Base-by-base conservation (phyloP, 1,140 invertebrate species). In the Pogonognathellus flavescens region DNA sequence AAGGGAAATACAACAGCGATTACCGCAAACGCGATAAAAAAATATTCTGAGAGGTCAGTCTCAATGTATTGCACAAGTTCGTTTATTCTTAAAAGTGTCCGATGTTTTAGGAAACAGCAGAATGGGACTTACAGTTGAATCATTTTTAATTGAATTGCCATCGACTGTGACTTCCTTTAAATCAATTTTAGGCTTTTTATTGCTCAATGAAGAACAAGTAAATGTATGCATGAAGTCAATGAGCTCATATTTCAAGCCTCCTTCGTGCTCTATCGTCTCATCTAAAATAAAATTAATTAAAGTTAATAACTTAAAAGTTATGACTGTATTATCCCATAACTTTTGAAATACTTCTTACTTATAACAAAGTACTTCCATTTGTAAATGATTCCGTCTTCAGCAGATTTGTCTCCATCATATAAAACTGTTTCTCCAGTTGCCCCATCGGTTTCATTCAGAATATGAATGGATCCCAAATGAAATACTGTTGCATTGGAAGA, bases 321-420 rank as follows among this genome's bases (percentile, higher is more conserved):
- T 49, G 41, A 60, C 25, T 84, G 20, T 66, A 25, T 60, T 66
- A 18, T 6, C 14, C 1, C 14, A 55, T 52, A 31, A 53, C n/a
- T 76, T 76, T 25, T 70, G 18, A 53, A 50, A 72, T 31, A 20
- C 16, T 55, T 1, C 60, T 57, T 80, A 84, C 83, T 76, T 50
- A 85, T 70, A 55, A 82, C 41, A 55, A 31, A 72, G 18, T 82
- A 85, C 13, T 85, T 85, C 84, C 84, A 85, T 31, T 66, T 82
- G 22, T 82, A 22, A 82, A 85, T 82, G 3, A 70, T 18, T 16
- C 62, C 52, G 9, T 66, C 49, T 0, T 82, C 52, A 7, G 14
- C 60, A 0, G 50, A 41, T 60, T 66, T 70, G 16, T 22, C 53
- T 20, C 55, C 72, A 13, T 62, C 57, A 25, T 31, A 57, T 11